A percentile compares a stretch with the other conserved stretches of the same genome.
Evolutionary conservation across 2,888 invertebrate species (phyloP).

Genomic region (Cheilosia soror): DNA sequence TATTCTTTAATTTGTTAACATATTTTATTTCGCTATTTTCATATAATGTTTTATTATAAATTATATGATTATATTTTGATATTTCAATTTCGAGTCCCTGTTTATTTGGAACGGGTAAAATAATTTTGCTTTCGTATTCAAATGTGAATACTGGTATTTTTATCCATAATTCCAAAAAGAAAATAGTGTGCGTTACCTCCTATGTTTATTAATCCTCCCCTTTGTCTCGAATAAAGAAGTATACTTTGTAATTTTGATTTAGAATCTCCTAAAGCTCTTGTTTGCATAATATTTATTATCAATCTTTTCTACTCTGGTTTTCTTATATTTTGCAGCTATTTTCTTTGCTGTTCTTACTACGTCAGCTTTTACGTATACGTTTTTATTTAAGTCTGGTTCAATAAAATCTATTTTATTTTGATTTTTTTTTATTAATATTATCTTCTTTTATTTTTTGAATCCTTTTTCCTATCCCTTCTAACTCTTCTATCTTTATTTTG

Average conservation of each 20-base stretch:
- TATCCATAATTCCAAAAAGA: no score
- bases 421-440: background rate
- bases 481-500: background rate
- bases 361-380: background rate
- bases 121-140: background rate
- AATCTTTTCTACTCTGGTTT: background rate
- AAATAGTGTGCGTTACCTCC: no score
- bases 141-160: no score
- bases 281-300: background rate
- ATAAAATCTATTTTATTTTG: background rate
- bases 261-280: no score
- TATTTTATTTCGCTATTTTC: background rate
- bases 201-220: no score
- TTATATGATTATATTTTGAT: background rate
- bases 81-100: background rate
- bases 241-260: background rate
- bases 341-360: background rate
- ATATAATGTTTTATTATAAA: background rate
- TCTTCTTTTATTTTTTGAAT: no score
- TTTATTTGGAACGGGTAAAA: background rate
- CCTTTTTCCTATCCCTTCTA: no score
- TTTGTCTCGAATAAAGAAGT: background rate
- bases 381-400: background rate
- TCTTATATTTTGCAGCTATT: slow-evolving; percentile 1
- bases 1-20: background rate